Conservation (phyloP, 2,797 vertebrate genomes). For the Odontamblyopus rebecca region DNA sequence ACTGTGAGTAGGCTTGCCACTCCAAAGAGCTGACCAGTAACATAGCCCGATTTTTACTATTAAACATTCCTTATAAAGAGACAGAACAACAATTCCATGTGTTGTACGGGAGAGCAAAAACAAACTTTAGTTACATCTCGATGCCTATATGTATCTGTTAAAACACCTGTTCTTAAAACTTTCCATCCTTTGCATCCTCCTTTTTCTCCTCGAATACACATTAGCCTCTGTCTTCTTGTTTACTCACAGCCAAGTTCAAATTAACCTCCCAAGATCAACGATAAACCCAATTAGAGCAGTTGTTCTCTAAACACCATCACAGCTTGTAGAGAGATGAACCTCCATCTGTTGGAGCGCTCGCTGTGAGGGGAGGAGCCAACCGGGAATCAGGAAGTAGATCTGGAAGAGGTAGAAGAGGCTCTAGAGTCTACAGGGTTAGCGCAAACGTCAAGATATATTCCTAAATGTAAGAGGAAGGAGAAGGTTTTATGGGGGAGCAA, state of each 20-base stretch:
- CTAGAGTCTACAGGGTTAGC: slow-evolving; percentile 47
- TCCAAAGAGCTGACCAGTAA: too few species aligned
- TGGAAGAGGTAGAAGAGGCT: slow-evolving; percentile 13
- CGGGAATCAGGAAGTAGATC: slow-evolving; percentile 31
- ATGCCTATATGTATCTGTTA: too few species aligned
- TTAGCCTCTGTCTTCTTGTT: slow-evolving; percentile 60
- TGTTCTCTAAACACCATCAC: slow-evolving; percentile 75
- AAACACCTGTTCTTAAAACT: background rate
- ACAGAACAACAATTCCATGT: too few species aligned
- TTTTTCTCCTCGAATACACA: slow-evolving; percentile 31
- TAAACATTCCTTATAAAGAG: too few species aligned
- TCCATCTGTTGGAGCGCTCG: slow-evolving; percentile 71
- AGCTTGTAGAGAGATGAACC: slow-evolving; percentile 74
- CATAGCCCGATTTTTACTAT: too few species aligned
- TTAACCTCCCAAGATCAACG: slow-evolving; percentile 77
- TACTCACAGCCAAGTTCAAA: slow-evolving; percentile 72
- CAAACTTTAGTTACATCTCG: too few species aligned
- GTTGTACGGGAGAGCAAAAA: too few species aligned
- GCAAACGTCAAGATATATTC: slow-evolving; percentile 55
- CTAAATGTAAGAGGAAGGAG: slow-evolving; percentile 51
- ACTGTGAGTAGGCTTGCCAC: too few species aligned
- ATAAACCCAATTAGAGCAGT: slow-evolving; percentile 75
- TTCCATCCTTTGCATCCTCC: background rate
- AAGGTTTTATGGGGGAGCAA: slow-evolving; percentile 47
- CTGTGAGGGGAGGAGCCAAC: slow-evolving; percentile 60